phyloP scores from a whole-genome alignment of 2,113 vertebrate genomes.

The Theristicus caerulescens region DNA sequence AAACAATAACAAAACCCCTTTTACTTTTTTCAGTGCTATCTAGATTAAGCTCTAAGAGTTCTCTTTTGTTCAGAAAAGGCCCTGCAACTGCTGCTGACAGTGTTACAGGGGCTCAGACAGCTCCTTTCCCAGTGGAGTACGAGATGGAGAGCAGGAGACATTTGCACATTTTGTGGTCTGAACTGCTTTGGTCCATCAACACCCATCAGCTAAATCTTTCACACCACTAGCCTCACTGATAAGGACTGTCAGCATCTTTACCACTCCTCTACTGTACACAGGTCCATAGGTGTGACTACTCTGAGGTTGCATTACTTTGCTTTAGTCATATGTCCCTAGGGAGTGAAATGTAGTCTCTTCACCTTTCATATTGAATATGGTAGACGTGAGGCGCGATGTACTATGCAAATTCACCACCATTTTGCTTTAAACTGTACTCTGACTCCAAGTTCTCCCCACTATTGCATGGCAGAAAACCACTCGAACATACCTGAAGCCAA shows the following conservation, averaged over 20 bases:
- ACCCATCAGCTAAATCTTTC: background rate
- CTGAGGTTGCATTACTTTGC: background rate
- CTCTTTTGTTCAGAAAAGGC: background rate
- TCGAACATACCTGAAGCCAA: background rate
- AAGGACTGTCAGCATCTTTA: background rate
- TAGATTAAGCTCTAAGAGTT: background rate
- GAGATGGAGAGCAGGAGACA: background rate
- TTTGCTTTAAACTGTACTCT: background rate
- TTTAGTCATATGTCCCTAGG: background rate
- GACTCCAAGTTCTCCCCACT: background rate
- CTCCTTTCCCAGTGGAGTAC: background rate
- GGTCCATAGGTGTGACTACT: background rate
- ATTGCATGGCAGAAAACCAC: background rate
- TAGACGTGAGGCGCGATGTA: background rate
- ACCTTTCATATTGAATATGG: background rate
- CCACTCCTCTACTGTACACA: background rate
- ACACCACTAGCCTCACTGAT: background rate
- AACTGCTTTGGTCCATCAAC: background rate
- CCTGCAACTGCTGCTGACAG: background rate
- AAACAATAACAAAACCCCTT: background rate
- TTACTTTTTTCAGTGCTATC: background rate
- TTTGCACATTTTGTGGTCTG: background rate
- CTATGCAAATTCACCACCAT: background rate
- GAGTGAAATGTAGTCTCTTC: background rate
- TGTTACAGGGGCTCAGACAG: background rate